Evolutionary conservation across 2,113 vertebrate species (phyloP).

Genomic region (Chrysemys picta): DNA sequence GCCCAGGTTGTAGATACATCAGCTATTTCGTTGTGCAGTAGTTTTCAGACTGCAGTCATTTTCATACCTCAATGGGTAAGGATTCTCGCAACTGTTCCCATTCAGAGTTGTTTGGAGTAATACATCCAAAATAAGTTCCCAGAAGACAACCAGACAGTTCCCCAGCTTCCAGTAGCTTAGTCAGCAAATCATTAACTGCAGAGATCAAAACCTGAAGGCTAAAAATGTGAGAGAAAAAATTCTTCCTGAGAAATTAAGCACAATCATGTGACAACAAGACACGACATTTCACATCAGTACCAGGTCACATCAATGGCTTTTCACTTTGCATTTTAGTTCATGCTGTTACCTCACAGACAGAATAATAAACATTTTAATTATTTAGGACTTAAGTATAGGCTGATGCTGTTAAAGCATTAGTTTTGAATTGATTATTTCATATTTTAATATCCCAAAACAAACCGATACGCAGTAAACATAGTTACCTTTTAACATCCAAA

Average conservation of each 20-base stretch:
- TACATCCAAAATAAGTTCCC: conserved; percentile 74
- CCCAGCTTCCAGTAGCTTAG: conserved; percentile 79
- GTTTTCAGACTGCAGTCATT: not conserved
- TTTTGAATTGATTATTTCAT: not conserved
- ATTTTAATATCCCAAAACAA: not conserved
- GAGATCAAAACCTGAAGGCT: conserved; percentile 90
- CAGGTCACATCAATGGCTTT: not conserved
- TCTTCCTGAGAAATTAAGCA: not conserved
- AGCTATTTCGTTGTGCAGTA: not conserved
- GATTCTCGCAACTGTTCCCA: conserved; percentile 86
- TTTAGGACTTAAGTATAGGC: not conserved
- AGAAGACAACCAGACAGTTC: conserved; percentile 71
- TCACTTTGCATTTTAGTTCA: not conserved
- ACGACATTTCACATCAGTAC: not conserved
- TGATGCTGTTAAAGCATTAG: not conserved
- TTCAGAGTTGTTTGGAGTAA: conserved; percentile 82
- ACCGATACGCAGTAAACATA: not conserved
- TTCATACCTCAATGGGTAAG: conserved; percentile 87
- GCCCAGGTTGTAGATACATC: not conserved
- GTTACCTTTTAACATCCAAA: conserved; percentile 89
- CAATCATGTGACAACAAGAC: not conserved
- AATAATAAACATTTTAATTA: not conserved
- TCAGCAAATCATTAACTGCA: conserved; percentile 84
- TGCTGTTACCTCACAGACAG: not conserved
- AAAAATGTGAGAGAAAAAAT: conserved; percentile 12